Evolutionary conservation across 1,140 invertebrate genomes (phyloP).

Genomic region (Orius insidiosus): DNA sequence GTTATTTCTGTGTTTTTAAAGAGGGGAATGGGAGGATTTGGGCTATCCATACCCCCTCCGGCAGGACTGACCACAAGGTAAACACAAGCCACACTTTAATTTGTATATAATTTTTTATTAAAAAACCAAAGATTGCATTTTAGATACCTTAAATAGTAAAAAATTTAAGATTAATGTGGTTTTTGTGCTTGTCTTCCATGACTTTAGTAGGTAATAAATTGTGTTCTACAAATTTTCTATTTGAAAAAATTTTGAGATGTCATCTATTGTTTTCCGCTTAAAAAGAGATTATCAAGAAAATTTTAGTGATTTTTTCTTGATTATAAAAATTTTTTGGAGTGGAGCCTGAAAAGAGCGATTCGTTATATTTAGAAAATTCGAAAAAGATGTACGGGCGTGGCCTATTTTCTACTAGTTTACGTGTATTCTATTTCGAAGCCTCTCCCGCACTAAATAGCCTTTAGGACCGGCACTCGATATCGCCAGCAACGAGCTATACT

Average conservation of each 20-base stretch:
- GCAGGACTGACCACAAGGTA: conserved; percentile 12
- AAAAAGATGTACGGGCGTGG: conserved; percentile 10
- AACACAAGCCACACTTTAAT: conserved; percentile 3
- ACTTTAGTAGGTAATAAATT: no score
- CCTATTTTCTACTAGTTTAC: conserved; percentile 9
- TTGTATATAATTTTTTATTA: not conserved
- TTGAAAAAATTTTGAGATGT: no score
- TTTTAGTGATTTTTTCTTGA: no score
- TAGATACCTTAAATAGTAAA: no score
- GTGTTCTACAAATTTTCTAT: no score
- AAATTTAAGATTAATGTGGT: no score
- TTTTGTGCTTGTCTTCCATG: no score
- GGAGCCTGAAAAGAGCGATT: conserved; percentile 2
- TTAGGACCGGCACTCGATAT: not conserved
- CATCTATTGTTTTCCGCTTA: no score
- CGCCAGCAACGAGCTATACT: not conserved
- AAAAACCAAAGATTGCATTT: no score
- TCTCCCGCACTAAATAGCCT: conserved; percentile 9
- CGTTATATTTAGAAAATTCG: conserved; percentile 6
- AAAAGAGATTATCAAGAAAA: no score
- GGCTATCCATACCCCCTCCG: conserved; percentile 23
- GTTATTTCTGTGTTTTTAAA: no score
- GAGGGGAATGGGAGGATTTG: conserved; percentile 13
- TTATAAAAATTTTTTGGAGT: conserved; percentile 2
- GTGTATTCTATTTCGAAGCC: conserved; percentile 9